These are phyloP conservation scores for Takifugu rubripes DNA, from an alignment of 2,797 vertebrate species.

Conservation along the genomic window DNA sequence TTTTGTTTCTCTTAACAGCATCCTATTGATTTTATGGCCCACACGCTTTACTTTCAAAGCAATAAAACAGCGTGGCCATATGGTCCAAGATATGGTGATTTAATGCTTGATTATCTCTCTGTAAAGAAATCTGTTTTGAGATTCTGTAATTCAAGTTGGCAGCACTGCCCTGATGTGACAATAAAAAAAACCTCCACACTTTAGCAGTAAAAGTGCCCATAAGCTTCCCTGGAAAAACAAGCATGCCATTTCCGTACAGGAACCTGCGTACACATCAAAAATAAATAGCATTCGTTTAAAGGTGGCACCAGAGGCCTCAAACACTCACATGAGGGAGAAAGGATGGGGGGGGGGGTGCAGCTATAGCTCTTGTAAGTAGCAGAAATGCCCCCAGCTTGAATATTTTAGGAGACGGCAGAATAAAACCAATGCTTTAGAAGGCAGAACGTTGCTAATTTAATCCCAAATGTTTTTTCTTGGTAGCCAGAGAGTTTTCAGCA, in stretches of 20 bases:
- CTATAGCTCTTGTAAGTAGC: not conserved
- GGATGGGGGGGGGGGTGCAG: slow-evolving; percentile 2
- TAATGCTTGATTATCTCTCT: slow-evolving; percentile 54
- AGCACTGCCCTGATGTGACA: slow-evolving; percentile 49
- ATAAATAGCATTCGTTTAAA: slow-evolving; percentile 62
- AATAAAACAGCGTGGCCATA: slow-evolving; percentile 14
- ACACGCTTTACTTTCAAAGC: not conserved
- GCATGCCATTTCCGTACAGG: slow-evolving; percentile 39
- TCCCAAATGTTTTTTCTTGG: slow-evolving; percentile 18
- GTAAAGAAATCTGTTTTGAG: slow-evolving; percentile 62
- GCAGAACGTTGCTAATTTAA: slow-evolving; percentile 18
- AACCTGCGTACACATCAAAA: slow-evolving; percentile 50
- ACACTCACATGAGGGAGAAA: slow-evolving; percentile 20
- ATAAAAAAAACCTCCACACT: slow-evolving; percentile 32
- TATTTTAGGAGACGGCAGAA: slow-evolving; percentile 30
- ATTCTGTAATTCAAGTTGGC: slow-evolving; percentile 55
- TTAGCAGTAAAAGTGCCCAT: slow-evolving; percentile 33
- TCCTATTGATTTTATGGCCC: slow-evolving; percentile 1
- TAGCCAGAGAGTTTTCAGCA: slow-evolving; percentile 16
- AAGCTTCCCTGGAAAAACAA: slow-evolving; percentile 35
- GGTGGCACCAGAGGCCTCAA: slow-evolving; percentile 30
- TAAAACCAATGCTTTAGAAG: slow-evolving; percentile 9
- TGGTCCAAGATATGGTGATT: slow-evolving; percentile 57
- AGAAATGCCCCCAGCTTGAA: slow-evolving; percentile 23
- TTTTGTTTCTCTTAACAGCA: not conserved